phyloP scores from a whole-genome alignment of 2,888 invertebrate genomes.

The Tachina lurida region DNA sequence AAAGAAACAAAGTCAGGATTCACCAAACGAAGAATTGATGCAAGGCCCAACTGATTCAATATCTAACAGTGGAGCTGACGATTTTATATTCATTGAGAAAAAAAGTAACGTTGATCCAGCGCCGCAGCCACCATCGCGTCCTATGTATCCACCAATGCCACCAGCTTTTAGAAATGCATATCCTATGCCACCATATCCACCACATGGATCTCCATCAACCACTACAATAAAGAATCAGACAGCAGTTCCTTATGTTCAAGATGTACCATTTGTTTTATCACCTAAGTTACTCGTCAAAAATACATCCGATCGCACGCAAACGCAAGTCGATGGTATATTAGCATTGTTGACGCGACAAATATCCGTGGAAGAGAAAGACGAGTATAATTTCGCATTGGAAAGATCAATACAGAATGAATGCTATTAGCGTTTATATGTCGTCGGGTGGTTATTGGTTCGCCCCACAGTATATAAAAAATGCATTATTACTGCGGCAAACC shows the following conservation, averaged over 20 bases:
- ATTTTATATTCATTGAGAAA: conserved; percentile 79
- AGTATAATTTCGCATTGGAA: conserved; percentile 79
- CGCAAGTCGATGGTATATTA: conserved; percentile 79
- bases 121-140: conserved; percentile 22
- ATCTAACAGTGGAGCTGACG: conserved; percentile 75
- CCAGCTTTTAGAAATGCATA: conserved; percentile 71
- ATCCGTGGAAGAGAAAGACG: conserved; percentile 77
- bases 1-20: conserved; percentile 76
- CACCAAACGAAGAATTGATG: conserved; percentile 74
- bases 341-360: conserved; percentile 79
- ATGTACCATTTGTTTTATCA: conserved; percentile 79
- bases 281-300: conserved; percentile 77
- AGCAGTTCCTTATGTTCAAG: conserved; percentile 78
- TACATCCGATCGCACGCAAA: conserved; percentile 76
- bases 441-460: too few species aligned
- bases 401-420: conserved; percentile 79
- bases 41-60: conserved; percentile 72
- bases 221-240: conserved; percentile 33
- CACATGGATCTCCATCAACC: conserved; percentile 30
- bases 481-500: too few species aligned
- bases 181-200: conserved; percentile 73
- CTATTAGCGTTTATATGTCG: conserved; percentile 73
- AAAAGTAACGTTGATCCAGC: conserved; percentile 70
- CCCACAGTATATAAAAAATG: too few species aligned
- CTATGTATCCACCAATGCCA: conserved; percentile 77